phyloP scores from a whole-genome alignment of 2,113 vertebrate species.

The Fulica atra region DNA sequence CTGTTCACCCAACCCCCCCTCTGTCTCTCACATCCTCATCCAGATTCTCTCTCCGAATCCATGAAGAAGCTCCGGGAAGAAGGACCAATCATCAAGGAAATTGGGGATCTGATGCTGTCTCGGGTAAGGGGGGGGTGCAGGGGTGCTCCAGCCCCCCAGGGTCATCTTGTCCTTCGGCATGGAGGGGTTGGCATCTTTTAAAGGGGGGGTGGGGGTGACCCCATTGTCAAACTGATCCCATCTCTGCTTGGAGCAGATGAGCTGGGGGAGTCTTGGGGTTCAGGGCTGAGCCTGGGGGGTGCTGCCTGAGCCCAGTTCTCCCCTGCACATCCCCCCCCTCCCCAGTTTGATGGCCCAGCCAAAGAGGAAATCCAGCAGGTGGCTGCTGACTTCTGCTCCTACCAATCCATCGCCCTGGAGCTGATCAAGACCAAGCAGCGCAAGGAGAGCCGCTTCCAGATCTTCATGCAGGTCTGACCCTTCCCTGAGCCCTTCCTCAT shows the following conservation, averaged over 20 bases:
- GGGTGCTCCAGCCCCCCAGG: no score
- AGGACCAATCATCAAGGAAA: constrained; percentile 84
- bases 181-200: not conserved
- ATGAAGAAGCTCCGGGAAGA: constrained; percentile 89
- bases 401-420: constrained; percentile 88
- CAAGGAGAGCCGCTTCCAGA: constrained; percentile 90
- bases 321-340: no score
- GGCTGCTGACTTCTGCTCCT: constrained; percentile 87
- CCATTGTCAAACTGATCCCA: not conserved
- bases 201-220: not conserved
- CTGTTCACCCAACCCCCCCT: rapidly evolving
- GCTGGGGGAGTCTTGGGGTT: not conserved
- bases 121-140: constrained; percentile 78
- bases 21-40: not conserved
- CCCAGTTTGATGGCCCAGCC: constrained; percentile 85
- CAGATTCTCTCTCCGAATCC: constrained; percentile 88
- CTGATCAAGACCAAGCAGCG: constrained; percentile 92
- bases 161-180: not conserved
- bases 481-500: not conserved
- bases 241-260: no score
- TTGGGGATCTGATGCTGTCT: constrained; percentile 89
- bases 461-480: constrained; percentile 79
- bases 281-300: not conserved
- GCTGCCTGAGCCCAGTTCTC: rapidly evolving
- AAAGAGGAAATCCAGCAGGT: constrained; percentile 90